Conservation (phyloP, 2,797 vertebrate genomes). For the Gobionotothen gibberifrons region DNA sequence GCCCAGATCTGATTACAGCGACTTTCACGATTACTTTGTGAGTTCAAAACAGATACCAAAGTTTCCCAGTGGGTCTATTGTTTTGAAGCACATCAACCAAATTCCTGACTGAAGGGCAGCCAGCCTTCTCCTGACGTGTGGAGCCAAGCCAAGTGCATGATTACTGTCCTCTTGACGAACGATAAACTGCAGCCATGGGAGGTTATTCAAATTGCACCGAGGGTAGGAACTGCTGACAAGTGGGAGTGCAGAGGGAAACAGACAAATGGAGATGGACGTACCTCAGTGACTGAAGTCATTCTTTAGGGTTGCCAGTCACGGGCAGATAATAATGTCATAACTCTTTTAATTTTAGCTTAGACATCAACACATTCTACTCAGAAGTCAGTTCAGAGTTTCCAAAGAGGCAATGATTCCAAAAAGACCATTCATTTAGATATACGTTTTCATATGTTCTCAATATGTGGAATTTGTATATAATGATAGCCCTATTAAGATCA, state of each 20-base stretch:
- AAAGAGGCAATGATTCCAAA: not conserved
- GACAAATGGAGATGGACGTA: conserved; percentile 47
- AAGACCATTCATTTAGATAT: too few species aligned
- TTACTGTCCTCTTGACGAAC: conserved; percentile 55
- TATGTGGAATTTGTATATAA: not conserved
- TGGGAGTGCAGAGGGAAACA: conserved; percentile 21
- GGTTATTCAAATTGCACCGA: conserved; percentile 51
- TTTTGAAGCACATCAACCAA: conserved; percentile 29
- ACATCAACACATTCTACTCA: conserved; percentile 13
- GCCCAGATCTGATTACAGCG: conserved; percentile 33
- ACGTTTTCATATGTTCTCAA: too few species aligned
- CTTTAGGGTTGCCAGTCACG: conserved; percentile 46
- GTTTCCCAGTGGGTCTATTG: conserved; percentile 4
- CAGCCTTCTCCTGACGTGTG: conserved; percentile 35
- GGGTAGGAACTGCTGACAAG: conserved; percentile 64
- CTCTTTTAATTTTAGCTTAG: conserved; percentile 36
- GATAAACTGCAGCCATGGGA: conserved; percentile 64
- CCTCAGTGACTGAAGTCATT: conserved; percentile 54
- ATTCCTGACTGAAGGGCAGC: conserved; percentile 55
- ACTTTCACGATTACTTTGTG: conserved; percentile 28
- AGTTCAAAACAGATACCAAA: conserved; percentile 23
- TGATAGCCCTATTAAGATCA: not conserved
- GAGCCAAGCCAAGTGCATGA: conserved; percentile 56
- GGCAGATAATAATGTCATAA: conserved; percentile 24
- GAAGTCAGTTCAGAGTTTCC: conserved; percentile 6